phyloP scores from a whole-genome alignment of 2,888 invertebrate genomes.

The Lithophane socia region DNA sequence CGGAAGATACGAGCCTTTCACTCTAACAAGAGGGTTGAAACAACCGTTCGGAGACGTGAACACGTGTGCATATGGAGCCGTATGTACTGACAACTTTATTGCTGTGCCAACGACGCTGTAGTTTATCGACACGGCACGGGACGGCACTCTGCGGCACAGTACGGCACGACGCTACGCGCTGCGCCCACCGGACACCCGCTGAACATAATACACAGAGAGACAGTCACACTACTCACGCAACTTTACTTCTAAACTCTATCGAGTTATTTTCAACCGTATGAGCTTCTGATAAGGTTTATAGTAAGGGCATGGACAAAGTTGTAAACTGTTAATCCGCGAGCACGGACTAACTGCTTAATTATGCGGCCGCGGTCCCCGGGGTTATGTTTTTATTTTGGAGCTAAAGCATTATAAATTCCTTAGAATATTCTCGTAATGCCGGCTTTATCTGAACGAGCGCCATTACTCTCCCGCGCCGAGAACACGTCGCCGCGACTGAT shows the following conservation, averaged over 20 bases:
- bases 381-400: constrained; percentile 84
- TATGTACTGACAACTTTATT: constrained; percentile 19
- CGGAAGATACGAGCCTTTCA: neutral
- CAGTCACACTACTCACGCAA: constrained; percentile 47
- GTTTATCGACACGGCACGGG: neutral
- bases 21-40: neutral
- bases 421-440: constrained; percentile 79
- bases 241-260: neutral
- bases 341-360: constrained; percentile 84
- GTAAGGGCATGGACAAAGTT: constrained; percentile 31
- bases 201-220: constrained; percentile 49
- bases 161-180: constrained; percentile 20
- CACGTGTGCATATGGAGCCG: neutral
- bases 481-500: constrained; percentile 53
- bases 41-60: neutral
- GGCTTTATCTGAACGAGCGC: constrained; percentile 69
- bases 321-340: constrained; percentile 75
- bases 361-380: constrained; percentile 78
- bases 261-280: constrained; percentile 40
- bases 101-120: constrained; percentile 9
- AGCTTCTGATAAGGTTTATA: constrained; percentile 6
- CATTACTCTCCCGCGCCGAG: constrained; percentile 53
- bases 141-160: neutral
- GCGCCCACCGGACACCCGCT: constrained; percentile 36
- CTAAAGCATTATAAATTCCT: constrained; percentile 82